Conservation (phyloP, 53 echinoderm and acorn worm species). For the Actinopyga echinites region DNA sequence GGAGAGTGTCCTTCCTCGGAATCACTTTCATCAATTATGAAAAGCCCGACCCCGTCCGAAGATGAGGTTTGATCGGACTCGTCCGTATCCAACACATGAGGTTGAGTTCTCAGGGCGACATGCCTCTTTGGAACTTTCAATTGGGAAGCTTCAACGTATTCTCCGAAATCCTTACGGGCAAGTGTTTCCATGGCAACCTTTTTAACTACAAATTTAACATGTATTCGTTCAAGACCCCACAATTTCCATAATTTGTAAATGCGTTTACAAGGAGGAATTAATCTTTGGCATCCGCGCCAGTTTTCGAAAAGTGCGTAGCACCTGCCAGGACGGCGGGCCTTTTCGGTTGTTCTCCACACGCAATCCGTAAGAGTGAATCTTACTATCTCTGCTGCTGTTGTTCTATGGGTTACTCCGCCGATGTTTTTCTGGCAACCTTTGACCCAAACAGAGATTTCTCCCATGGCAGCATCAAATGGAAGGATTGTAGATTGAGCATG, state of each 20-base stretch:
- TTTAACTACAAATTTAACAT: constrained; percentile 85
- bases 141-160: constrained; percentile 30
- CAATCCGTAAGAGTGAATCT: constrained; percentile 66
- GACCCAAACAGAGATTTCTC: constrained; percentile 90
- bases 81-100: background rate
- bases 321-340: constrained; percentile 54
- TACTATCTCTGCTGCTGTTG: constrained; percentile 83
- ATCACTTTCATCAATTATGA: constrained; percentile 47
- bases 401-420: constrained; percentile 75
- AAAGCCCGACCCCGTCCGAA: constrained; percentile 49
- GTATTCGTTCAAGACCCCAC: constrained; percentile 83
- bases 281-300: constrained; percentile 92
- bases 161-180: constrained; percentile 19
- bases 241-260: constrained; percentile 95
- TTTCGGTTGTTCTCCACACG: constrained; percentile 54
- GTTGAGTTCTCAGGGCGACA: constrained; percentile 22
- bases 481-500: constrained; percentile 1
- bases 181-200: constrained; percentile 62
- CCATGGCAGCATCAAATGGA: constrained; percentile 53
- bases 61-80: background rate
- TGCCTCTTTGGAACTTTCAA: constrained; percentile 41
- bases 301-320: constrained; percentile 86
- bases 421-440: constrained; percentile 81
- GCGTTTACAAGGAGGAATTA: constrained; percentile 74
- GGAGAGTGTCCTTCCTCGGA: constrained; percentile 42